Evolutionary conservation across 1,140 invertebrate species (phyloP), one percentile per base, ranked within the genome.

Genomic region (Bombus waltoni): DNA sequence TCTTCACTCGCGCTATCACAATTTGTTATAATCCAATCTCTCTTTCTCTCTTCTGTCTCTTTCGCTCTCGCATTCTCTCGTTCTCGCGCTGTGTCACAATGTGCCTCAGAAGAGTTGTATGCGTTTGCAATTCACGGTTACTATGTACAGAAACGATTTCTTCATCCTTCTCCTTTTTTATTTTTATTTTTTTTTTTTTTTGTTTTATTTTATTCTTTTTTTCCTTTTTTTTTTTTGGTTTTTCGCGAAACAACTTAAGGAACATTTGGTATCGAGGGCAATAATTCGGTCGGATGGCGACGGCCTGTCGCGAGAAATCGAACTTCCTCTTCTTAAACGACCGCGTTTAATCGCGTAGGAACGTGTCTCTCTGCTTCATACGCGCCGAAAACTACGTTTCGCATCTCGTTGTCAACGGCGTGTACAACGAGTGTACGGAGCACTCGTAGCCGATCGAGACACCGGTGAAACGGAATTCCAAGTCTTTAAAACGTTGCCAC

Each of bases 261-360:
- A 90, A 91, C 90, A 91, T 91, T 91, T 91, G 89, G 89, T 90
- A 91, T 91, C 84, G 65, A 70, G 89, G 87, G 84, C 83, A 82
- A 88, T 88, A 90, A 91, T 90, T 90, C 87, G 89, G 83, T 88
- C 62, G 74, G 73, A 44, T 73, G 81, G 68, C 81, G 90, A 71
- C 84, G 73, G 86, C 73, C 86, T 73, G 88, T 38, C 70, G 82
- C 65, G 66, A 70, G 86, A 72, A 81, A 89, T 87, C 81, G 72
- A 74, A n/a, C 47, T 4, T 40, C 35, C n/a, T n/a, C 38, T 38
- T 28, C n/a, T 1, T 32, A 8, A 66, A 32, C 6, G 32, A 66
- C n/a, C n/a, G 18, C 65, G 40, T 53, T 42, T 80, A 47, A 47
- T 22, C 75, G 62, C 32, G 44, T 71, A 79, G 83, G 71, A 86